Percentiles rank a stretch among this genome's conserved stretches.
Conservation (phyloP, 2,113 vertebrate genomes). For the Bagarius yarrelli region DNA sequence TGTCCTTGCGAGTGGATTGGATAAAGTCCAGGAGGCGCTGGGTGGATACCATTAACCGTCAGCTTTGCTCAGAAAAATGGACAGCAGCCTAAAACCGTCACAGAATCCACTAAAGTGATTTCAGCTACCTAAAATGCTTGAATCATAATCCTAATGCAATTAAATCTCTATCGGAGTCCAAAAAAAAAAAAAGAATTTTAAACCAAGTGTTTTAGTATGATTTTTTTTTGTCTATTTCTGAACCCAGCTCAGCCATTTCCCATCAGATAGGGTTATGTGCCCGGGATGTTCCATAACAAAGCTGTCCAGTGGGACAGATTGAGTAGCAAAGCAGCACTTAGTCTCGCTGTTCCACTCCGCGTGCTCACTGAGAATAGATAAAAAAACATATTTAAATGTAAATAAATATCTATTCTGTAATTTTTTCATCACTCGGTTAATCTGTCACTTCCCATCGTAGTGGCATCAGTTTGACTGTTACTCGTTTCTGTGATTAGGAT, state of each 20-base stretch:
- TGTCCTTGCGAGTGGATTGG: conserved; percentile 49
- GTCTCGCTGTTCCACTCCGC: conserved; percentile 1
- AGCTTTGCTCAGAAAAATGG: conserved; percentile 6
- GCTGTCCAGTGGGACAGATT: conserved; percentile 17
- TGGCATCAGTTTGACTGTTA: neutral
- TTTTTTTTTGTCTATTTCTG: neutral
- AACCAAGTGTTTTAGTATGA: neutral
- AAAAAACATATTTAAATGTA: neutral
- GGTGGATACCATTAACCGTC: conserved; percentile 49
- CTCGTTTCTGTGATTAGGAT: neutral
- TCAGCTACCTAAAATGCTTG: neutral
- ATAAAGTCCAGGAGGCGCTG: conserved; percentile 46
- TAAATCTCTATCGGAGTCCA: neutral
- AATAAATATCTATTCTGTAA: neutral
- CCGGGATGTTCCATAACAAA: conserved; percentile 12
- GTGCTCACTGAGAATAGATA: neutral
- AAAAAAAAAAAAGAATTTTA: neutral
- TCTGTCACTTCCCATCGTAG: neutral
- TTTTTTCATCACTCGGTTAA: neutral
- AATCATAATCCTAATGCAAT: neutral
- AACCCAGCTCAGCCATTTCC: conserved; percentile 1
- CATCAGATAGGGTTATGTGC: conserved; percentile 14
- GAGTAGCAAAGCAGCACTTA: neutral
- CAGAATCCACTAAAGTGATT: neutral
- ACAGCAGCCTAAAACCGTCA: neutral